Evolutionary conservation across 2,888 invertebrate species (phyloP).

Genomic region (Melieria omissa): DNA sequence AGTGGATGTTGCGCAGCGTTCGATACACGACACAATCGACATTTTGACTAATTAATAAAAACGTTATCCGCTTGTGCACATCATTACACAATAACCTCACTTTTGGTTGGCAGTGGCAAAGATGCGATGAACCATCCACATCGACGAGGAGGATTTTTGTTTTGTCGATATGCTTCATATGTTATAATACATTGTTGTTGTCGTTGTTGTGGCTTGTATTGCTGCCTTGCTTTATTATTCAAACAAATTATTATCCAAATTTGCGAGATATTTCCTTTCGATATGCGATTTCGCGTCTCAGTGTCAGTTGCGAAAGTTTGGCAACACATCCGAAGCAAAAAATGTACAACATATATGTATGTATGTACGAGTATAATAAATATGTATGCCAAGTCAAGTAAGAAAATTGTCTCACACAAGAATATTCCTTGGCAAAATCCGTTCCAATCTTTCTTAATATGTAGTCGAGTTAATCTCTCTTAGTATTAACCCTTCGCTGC

Average conservation of each 20-base stretch:
- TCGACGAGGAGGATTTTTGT: not conserved
- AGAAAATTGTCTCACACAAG: no score
- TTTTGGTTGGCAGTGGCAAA: no score
- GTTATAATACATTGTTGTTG: not conserved
- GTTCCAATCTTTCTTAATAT: no score
- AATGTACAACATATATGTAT: not conserved
- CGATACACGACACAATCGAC: constrained; percentile 44
- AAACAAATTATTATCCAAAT: constrained; percentile 53
- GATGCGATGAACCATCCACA: no score
- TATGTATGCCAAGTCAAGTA: no score
- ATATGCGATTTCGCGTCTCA: constrained; percentile 32
- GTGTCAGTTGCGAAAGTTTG: no score
- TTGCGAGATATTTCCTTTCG: constrained; percentile 45
- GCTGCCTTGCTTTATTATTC: constrained; percentile 45
- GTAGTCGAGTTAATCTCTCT: no score
- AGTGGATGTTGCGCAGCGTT: not conserved
- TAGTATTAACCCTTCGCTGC: no score
- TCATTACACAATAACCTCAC: constrained; percentile 37
- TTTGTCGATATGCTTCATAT: not conserved
- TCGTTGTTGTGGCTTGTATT: not conserved
- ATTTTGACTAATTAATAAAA: constrained; percentile 47
- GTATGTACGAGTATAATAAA: not conserved
- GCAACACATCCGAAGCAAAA: no score
- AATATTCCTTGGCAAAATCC: no score
- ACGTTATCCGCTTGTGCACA: constrained; percentile 45